Conservation (phyloP, 2,113 vertebrate genomes). For the Fulica atra region DNA sequence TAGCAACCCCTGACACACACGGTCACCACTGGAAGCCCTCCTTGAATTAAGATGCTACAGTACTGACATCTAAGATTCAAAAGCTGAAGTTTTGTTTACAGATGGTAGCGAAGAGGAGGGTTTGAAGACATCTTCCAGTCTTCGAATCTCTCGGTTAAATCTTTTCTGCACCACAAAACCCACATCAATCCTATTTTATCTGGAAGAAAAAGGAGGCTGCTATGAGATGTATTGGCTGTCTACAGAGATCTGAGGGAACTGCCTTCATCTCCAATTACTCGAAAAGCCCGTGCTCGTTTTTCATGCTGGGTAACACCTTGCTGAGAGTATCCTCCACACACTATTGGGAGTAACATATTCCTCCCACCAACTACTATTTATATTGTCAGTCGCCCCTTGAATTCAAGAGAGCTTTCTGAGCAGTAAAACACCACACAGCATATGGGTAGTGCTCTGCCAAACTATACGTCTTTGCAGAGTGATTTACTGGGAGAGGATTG, state of each 20-base stretch:
- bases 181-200: neutral
- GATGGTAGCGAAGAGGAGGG: neutral
- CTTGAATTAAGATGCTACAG: neutral
- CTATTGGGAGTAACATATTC: neutral
- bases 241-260: neutral
- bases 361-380: slow-evolving; percentile 28
- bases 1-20: fast-evolving
- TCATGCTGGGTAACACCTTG: slow-evolving; percentile 6
- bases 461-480: neutral
- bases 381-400: neutral
- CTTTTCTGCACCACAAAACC: neutral
- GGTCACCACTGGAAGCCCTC: neutral
- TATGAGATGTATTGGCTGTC: neutral
- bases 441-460: neutral
- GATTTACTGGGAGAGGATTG: neutral
- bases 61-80: neutral
- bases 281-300: neutral
- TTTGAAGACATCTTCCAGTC: neutral
- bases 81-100: neutral
- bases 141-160: neutral
- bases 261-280: neutral
- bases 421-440: neutral
- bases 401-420: slow-evolving; percentile 6
- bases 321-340: neutral
- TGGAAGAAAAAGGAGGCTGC: neutral